Evolutionary conservation across 2,888 invertebrate species (phyloP), one percentile per base, ranked within the genome.

Genomic region (Ormyrus nitidulus): DNA sequence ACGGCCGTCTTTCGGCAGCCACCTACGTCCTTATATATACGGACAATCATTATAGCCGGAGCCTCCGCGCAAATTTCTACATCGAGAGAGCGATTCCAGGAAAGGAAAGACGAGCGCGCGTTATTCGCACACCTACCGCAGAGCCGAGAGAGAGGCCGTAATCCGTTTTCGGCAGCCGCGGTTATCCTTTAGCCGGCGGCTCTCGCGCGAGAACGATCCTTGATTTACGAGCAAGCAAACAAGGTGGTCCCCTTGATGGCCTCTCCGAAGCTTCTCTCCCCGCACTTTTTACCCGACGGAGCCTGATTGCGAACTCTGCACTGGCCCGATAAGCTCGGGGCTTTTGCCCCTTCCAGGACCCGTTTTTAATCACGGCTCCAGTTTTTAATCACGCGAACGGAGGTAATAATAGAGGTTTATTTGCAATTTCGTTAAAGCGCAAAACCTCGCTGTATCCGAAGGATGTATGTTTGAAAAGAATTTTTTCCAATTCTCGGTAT

Each of bases 191-290:
- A 56, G 69, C 53, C 69, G 71, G 79, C 59, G 74, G 11, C 69
- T 56, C 62, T 59, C 56, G 46, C 65, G 80, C 61, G 81, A 76
- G 80, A 83, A 80, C 71, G 81, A 83, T 83, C 82, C 75, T 82
- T 83, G 84, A 84, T 84, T 84, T 84, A 84, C 79, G 84, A 83
- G 81, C 80, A 19, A 19, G 48, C 83, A 84, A 84, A 84, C 84
- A 83, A 84, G 84, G 84, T 84, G 84, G 84, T 84, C 84, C 79
- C 62, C 71, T 72, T 71, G 74, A 73, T 74, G 73, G 73, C 48
- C 13, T 51, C 53, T 64, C 53, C 59, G 19, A 19, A 19, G 19
- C 19, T 19, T 19, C 64, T 13, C 59, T 77, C 19, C 74, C 71
- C 64, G 75, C 71, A 80, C 64, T 76, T 73, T 76, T 62, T 56